Base-by-base conservation (phyloP, 2,113 vertebrate genomes). In the Brachypodius melanocephalos region DNA sequence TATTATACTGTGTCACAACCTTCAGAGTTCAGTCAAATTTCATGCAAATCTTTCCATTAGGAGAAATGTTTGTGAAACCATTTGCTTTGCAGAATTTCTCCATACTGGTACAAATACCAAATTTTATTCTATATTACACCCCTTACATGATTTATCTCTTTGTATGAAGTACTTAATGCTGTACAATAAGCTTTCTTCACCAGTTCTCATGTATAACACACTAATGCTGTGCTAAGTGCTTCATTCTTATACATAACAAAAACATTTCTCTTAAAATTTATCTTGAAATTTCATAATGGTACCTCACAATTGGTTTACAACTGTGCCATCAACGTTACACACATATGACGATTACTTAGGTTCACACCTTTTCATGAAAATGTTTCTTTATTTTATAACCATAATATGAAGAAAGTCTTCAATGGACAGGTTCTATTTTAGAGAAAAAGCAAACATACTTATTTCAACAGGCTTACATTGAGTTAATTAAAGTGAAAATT, bases 401-500 rank as follows among this genome's bases (percentile, higher is more conserved):
- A 85, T 18, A 82, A 74, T 59, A 88, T 67, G 95, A 86, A 90
- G 49, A 94, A 94, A 95, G 94, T n/a, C 17, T 73, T 79, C 77
- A 91, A 62, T 45, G 22, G 52, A 76, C 6, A 9, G 38, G 46
- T 67, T 88, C 42, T 81, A 54, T 94, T 94, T 85, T 78, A 91
- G 85, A 95, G 71, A 78, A 95, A 94, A 96, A 92, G 81, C 43
- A 96, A 96, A 95, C 25, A 88, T 7, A 82, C n/a, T 79, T 82
- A 93, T 91, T 96, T 95, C 77, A 95, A 95, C 26, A 89, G 87
- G 61, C 94, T 95, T 94, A 93, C 79, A 86, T 34, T 58, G 74
- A 94, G 36, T 87, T 96, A 91, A 96, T 89, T 94, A 93, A 97
- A 89, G 67, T 26, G 34, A 96, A 86, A 84, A 78, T 79, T 92